Conservation (phyloP, 1,140 invertebrate genomes). For the Drosophila seguyi region DNA sequence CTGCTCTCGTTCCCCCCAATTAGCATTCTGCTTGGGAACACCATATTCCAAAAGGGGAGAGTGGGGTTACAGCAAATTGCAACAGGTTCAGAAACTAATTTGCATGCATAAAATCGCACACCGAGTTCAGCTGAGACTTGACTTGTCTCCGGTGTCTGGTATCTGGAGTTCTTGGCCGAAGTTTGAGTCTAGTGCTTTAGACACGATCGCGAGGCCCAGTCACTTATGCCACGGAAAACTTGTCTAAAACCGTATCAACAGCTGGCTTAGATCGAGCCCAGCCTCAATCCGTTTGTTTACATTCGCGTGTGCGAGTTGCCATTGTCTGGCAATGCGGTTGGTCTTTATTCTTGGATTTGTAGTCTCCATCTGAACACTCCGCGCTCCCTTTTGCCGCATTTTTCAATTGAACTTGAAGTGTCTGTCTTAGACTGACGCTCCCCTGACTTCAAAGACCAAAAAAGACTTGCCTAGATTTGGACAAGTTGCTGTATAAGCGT, state of each 20-base stretch:
- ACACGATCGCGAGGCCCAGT: conserved; percentile 58
- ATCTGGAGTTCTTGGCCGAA: conserved; percentile 28
- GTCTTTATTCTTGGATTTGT: conserved; percentile 55
- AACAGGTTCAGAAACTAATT: conserved; percentile 82
- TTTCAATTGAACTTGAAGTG: conserved; percentile 83
- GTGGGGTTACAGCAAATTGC: conserved; percentile 60
- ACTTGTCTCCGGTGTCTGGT: conserved; percentile 24
- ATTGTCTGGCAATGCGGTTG: conserved; percentile 79
- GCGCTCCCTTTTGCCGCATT: conserved; percentile 45
- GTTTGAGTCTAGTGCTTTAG: conserved; percentile 28
- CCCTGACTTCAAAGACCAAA: conserved; percentile 43
- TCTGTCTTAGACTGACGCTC: conserved; percentile 40
- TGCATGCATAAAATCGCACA: conserved; percentile 79
- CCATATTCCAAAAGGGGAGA: background rate
- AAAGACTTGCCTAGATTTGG: conserved; percentile 48
- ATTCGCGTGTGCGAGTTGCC: conserved; percentile 29
- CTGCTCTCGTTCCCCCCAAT: conserved; percentile 47
- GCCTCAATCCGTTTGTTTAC: conserved; percentile 47
- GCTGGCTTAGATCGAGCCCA: conserved; percentile 44
- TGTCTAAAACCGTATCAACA: conserved; percentile 64
- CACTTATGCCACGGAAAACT: conserved; percentile 51
- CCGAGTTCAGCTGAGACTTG: conserved; percentile 51
- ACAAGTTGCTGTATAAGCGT: conserved; percentile 23
- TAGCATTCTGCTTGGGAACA: conserved; percentile 70
- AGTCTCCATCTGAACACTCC: background rate